A percentile compares a stretch with the other conserved stretches of the same genome.
These are phyloP conservation scores for Apistogramma diplotaenia DNA, from an alignment of 2,113 vertebrate species.

Conservation along the genomic window DNA sequence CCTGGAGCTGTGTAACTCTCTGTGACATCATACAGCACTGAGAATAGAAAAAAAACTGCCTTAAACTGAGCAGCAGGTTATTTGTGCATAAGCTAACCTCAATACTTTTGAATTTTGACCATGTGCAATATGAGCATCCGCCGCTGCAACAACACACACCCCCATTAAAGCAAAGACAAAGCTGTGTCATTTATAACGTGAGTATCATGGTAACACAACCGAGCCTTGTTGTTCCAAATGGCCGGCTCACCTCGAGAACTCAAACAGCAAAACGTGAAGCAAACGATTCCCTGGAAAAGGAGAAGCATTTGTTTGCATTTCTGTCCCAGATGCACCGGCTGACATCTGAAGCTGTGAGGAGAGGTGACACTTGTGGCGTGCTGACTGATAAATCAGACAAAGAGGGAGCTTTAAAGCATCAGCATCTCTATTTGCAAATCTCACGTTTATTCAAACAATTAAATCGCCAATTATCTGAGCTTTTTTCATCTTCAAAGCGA, in stretches of 20 bases:
- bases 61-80: background rate
- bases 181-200: background rate
- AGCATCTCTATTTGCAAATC: background rate
- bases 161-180: background rate
- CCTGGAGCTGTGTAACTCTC: background rate
- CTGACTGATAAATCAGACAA: background rate
- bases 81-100: background rate
- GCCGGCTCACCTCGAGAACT: background rate
- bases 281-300: background rate
- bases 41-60: background rate
- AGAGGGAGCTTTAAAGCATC: background rate
- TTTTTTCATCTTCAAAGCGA: constrained; percentile 4
- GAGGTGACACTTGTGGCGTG: background rate
- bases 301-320: constrained; percentile 6
- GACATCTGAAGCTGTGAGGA: background rate
- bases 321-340: background rate
- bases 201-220: background rate
- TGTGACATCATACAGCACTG: background rate
- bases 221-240: background rate
- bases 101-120: too few species aligned
- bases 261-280: background rate
- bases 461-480: background rate
- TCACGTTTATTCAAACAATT: background rate
- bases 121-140: background rate
- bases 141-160: background rate